Evolutionary conservation across 2,797 vertebrate genomes (phyloP).

Genomic region (Peromyscus eremicus): DNA sequence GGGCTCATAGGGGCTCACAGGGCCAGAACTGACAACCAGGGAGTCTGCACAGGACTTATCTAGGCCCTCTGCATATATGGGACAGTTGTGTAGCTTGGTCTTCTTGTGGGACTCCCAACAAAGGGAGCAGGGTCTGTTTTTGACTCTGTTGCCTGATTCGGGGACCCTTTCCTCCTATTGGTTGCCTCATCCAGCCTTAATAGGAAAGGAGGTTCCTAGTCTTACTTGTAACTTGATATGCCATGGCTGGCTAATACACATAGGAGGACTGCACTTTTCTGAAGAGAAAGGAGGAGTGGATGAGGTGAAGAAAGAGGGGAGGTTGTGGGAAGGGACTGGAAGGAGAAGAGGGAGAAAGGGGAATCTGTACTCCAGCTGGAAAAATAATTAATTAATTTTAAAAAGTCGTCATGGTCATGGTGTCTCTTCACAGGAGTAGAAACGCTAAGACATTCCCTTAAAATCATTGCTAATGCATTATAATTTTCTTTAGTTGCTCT

Average conservation of each 20-base stretch:
- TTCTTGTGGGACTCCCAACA: neutral
- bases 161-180: neutral
- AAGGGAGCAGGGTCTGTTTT: neutral
- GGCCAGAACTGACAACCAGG: neutral
- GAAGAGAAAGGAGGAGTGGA: neutral
- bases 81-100: neutral
- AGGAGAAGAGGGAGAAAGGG: neutral
- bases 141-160: neutral
- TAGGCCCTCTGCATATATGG: neutral
- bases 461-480: neutral
- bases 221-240: neutral
- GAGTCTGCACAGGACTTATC: neutral
- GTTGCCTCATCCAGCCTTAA: neutral
- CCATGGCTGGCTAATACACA: neutral
- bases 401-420: neutral
- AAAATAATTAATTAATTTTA: neutral
- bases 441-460: neutral
- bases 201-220: neutral
- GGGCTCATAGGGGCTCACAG: neutral
- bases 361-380: neutral
- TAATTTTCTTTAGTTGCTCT: neutral
- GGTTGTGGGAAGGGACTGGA: neutral
- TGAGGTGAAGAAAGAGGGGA: rapidly evolving
- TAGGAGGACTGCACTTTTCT: neutral
- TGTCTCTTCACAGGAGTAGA: neutral